Evolutionary conservation across 2,113 vertebrate species (phyloP), one percentile per base, ranked within the genome.

Genomic region (Festucalex cinctus): DNA sequence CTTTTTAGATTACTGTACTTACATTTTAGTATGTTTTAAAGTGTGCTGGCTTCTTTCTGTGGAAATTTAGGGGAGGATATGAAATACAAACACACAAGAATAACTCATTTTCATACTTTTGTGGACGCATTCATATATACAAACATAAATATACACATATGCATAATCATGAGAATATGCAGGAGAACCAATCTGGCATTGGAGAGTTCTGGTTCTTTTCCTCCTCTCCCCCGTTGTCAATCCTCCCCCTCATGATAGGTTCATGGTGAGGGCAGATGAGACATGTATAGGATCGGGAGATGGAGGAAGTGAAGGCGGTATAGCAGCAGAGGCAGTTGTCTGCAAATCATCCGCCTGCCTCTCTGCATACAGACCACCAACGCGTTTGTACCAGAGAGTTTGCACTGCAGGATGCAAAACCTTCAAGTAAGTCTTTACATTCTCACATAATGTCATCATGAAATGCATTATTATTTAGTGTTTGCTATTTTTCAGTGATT

Each of bases 261-360:
- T 90, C 85, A 90, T 78, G 71, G 72, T 81, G 5, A 86, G 87
- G 86, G 79, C 88, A 87, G 67, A 54, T 36, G 36, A 46, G 65
- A 68, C 71, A 54, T 68, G 77, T 60, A 62, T 65, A 70, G 49
- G 77, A 68, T 69, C 46, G 66, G 73, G 66, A 35, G 71, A 71
- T 53, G 76, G 66, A 78, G 64, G 70, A 71, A 76, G 77, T 66
- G 61, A 71, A 79, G 74, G 75, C 83, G 72, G 54, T 49, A 74
- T 46, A 65, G 24, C 66, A 71, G 49, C 61, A 68, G 70, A 67
- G 82, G 82, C 77, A 81, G 79, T 70, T 80, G 84, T 79, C 74
- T 60, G 51, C 77, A 87, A 88, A 88, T 85, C 80, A 88, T 79
- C 78, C 76, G 78, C 64, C 70, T 68, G 71, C 58, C 67, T 83